Base-by-base conservation (phyloP, 2,888 invertebrate genomes). In the Anodontia alba region DNA sequence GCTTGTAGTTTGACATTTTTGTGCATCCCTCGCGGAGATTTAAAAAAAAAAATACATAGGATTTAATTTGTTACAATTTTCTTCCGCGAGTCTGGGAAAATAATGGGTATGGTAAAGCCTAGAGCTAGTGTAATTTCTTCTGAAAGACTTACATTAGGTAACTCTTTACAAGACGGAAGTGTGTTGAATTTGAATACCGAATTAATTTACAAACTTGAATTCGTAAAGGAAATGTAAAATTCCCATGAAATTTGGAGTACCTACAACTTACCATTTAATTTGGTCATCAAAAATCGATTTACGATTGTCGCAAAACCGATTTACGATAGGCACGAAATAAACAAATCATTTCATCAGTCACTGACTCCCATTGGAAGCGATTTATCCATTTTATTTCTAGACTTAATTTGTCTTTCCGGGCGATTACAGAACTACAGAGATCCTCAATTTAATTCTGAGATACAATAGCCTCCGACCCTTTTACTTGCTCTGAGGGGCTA, bases 371-470 rank as follows among this genome's bases (percentile, higher is more conserved):
- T 62, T 62, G 62, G 62, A 62, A 62, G 62, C 62, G 33, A 62
- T 33, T 62, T 62, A 62, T 31, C 62, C 62, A 33, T 62, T 62
- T 62, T 62, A 78, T 79, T 81, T 76, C 57, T 67, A 67, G 77
- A 84, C 84, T 84, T 84, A 84, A 84, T 84, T 84, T 76, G 73
- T 73, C 69, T 81, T 84, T 81, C 72, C 70, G 81, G 81, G 71
- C 84, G 84, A 84, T 84, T 84, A 76, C 67, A 70, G 71, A 33
- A 36, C 68, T 62, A 84, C 75, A 84, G 36, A 10, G 23, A 23
- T 43, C 71, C 49, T 29, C 49, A 46, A 33, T 43, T 33, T 49
- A 46, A 43, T 42, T 33, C 33, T 43, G 71, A 12, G 67, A 75
- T 49, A 49, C 49, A 33, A 36, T 42, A 29, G 36, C n/a, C 23